Conservation (phyloP, 2,797 vertebrate species). For the Myotis pilosus region DNA sequence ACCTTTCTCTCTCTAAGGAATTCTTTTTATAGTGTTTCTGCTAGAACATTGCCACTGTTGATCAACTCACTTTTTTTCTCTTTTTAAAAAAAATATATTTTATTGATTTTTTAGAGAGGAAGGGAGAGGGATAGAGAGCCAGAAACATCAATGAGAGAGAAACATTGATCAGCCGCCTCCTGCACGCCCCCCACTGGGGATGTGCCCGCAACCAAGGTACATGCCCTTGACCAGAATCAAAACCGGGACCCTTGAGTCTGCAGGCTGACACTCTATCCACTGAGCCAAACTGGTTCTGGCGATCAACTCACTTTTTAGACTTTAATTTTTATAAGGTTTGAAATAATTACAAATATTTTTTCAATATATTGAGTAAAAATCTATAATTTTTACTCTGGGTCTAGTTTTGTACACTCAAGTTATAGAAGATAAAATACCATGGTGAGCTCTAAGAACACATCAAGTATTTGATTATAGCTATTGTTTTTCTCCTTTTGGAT, state of each 20-base stretch:
- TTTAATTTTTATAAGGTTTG: conserved; percentile 36
- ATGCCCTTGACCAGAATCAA: too few relatives aligned
- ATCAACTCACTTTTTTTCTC: conserved; percentile 6
- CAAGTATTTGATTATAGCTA: neutral
- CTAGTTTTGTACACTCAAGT: neutral
- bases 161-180: too few relatives aligned
- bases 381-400: neutral
- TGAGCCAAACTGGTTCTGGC: too few relatives aligned
- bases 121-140: too few relatives aligned
- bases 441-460: neutral
- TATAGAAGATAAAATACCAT: neutral
- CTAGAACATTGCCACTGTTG: neutral
- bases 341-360: conserved; percentile 1
- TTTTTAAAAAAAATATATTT: too few relatives aligned
- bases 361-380: neutral
- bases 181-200: too few relatives aligned
- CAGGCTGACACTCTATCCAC: too few relatives aligned
- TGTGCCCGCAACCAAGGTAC: too few relatives aligned
- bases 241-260: too few relatives aligned
- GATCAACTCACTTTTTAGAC: neutral
- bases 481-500: conserved; percentile 12
- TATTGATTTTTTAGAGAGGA: too few relatives aligned
- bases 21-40: conserved; percentile 39
- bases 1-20: neutral
- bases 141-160: too few relatives aligned